A percentile compares a stretch with the other conserved stretches of the same genome.
Conservation (phyloP, 1,140 invertebrate genomes). For the Tigriopus japonicus region DNA sequence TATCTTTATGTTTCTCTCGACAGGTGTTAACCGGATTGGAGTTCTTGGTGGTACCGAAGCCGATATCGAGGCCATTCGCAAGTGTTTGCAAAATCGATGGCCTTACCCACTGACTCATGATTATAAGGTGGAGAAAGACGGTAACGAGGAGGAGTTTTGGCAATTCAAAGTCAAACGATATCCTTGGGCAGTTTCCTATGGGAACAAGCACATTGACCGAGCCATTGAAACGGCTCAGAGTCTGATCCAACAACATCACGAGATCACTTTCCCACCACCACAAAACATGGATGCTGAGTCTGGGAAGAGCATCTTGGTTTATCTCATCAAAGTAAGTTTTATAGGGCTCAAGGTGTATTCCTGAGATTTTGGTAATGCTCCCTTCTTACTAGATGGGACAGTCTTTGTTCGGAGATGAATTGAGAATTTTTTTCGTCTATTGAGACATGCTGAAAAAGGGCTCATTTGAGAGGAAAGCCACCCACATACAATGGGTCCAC, state of each 20-base stretch:
- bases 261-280: neutral
- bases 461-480: no score
- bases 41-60: neutral
- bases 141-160: neutral
- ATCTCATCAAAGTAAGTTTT: neutral
- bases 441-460: no score
- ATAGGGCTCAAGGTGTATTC: no score
- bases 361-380: no score
- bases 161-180: constrained; percentile 8
- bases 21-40: neutral
- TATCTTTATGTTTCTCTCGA: neutral
- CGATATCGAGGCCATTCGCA: constrained; percentile 8
- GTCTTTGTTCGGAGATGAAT: no score
- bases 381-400: no score
- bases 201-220: neutral
- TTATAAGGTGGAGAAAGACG: neutral
- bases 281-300: constrained; percentile 6
- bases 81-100: neutral
- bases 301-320: constrained; percentile 1
- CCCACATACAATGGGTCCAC: no score
- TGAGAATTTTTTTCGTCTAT: no score
- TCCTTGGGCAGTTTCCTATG: neutral
- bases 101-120: constrained; percentile 1
- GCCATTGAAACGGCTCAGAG: neutral
- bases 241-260: neutral